Evolutionary conservation across 1,140 invertebrate genomes (phyloP).

Genomic region (Propsilocerus akamusi): DNA sequence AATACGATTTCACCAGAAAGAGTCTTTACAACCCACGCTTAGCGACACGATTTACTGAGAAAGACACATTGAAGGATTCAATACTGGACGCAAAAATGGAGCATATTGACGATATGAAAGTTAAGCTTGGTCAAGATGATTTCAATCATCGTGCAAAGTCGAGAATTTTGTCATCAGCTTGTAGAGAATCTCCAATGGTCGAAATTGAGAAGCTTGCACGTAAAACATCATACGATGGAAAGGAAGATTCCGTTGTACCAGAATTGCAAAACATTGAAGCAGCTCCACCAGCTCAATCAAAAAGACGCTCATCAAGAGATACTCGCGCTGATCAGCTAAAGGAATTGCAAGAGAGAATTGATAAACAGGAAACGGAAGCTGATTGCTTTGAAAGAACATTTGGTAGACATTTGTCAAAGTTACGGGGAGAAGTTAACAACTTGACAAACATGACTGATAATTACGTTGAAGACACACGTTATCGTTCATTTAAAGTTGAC

Average conservation of each 20-base stretch:
- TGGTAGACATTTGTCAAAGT: neutral
- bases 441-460: neutral
- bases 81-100: neutral
- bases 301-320: neutral
- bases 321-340: neutral
- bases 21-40: neutral
- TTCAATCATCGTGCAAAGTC: neutral
- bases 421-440: neutral
- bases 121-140: neutral
- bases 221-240: neutral
- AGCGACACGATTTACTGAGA: neutral
- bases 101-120: neutral
- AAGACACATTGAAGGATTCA: neutral
- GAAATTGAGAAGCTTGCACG: neutral
- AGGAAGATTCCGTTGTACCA: neutral
- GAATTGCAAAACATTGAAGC: neutral
- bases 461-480: neutral
- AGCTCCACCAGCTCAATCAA: neutral
- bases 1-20: neutral
- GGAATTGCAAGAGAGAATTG: neutral
- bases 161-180: neutral
- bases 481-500: neutral
- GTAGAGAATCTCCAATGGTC: neutral
- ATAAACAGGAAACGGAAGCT: neutral
- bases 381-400: neutral